Evolutionary conservation across 2,888 invertebrate species (phyloP), one percentile per base, ranked within the genome.

Genomic region (Ormyrus thymus): DNA sequence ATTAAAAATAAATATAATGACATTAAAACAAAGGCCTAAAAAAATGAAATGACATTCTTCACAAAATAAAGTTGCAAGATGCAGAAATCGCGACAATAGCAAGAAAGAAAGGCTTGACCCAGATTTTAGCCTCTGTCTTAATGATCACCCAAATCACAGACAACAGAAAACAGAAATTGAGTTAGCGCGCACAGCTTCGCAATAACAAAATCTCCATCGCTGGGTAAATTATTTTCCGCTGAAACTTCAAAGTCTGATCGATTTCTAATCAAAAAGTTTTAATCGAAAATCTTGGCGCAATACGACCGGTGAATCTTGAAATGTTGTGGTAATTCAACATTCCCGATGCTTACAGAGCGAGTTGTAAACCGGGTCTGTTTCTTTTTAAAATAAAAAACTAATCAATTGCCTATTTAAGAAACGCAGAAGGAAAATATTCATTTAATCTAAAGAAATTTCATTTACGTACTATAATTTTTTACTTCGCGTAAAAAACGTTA

Each of bases 241-340:
- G 43, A 74, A 50, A 70, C 51, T 72, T 78, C 64, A 68, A 71
- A 64, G 59, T 56, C 73, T 72, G 61, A 76, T 78, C 59, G 59
- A 81, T 78, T 78, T 70, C 80, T 78, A 69, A 78, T 78, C 69
- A 73, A 9, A 51, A 76, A 81, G 81, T 78, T 81, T 80, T 73
- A 81, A 81, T 81, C 65, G 81, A 81, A 71, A 76, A 76, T 65
- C 50, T 55, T 15, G 48, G 11, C 55, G 43, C 66, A 59, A 46
- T 72, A 51, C 51, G 45, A 55, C 59, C 59, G 66, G 73, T 66
- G 13, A 71, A 77, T 71, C 65, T 71, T 65, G 46, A 65, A 71
- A 71, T n/a, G n/a, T 70, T 50, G 45, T 46, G 65, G 15, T 45
- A 43, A 65, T 68, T 62, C 59, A 53, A 45, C 50, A 59, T 7